Conservation (phyloP, 2,113 vertebrate genomes). For the Plotosus lineatus region DNA sequence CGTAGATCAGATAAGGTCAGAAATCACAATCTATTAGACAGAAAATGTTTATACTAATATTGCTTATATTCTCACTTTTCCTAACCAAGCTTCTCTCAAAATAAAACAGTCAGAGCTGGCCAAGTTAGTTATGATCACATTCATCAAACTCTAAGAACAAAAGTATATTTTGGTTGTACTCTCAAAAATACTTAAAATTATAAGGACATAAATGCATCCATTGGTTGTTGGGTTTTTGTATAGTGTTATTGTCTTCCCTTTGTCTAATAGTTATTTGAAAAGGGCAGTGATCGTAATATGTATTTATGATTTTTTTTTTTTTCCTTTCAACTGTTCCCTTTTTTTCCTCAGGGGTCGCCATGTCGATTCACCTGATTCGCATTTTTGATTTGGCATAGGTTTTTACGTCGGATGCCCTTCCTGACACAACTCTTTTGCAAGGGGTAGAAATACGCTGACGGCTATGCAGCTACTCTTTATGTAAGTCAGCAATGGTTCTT, state of each 20-base stretch:
- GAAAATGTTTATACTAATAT: background rate
- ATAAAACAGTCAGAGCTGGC: background rate
- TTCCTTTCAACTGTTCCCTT: no score
- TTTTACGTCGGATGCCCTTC: no score
- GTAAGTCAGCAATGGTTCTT: no score
- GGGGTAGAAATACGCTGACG: no score
- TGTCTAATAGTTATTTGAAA: background rate
- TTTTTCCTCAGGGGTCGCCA: no score
- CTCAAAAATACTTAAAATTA: background rate
- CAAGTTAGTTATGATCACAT: no score
- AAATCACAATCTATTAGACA: background rate
- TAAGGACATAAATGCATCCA: background rate
- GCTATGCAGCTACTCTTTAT: no score
- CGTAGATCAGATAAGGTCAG: background rate
- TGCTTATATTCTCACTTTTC: constrained; percentile 3
- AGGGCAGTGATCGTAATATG: no score
- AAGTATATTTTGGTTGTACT: background rate
- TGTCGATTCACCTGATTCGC: no score
- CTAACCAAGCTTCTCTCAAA: background rate
- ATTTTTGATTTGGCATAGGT: no score
- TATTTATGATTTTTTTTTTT: no score
- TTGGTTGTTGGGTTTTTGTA: background rate
- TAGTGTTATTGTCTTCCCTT: background rate
- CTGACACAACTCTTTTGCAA: no score
- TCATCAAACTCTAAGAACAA: background rate